Conservation (phyloP, 2,797 vertebrate species). For the Tragopan temminckii region DNA sequence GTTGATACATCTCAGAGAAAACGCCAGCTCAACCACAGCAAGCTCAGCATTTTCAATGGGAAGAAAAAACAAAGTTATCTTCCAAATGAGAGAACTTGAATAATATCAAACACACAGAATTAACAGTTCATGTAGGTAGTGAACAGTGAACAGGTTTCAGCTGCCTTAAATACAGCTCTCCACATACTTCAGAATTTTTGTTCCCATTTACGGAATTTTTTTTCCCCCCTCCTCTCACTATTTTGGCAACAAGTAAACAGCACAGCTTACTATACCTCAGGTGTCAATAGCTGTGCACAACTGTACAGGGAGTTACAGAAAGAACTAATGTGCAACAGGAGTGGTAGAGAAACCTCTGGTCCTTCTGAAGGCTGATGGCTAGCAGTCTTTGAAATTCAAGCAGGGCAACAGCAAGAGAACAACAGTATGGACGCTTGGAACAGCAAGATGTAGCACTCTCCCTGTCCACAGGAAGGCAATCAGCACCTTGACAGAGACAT, state of each 20-base stretch:
- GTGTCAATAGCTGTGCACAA: neutral
- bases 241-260: neutral
- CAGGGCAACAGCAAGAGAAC: neutral
- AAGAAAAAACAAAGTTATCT: neutral
- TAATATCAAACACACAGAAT: neutral
- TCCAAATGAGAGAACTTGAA: neutral
- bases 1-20: neutral
- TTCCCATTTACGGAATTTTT: neutral
- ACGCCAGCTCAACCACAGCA: neutral
- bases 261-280: neutral
- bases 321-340: neutral
- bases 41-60: neutral
- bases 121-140: neutral
- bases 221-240: neutral
- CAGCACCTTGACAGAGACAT: fast-evolving
- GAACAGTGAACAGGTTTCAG: neutral
- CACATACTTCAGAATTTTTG: neutral
- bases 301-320: neutral
- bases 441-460: neutral
- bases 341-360: neutral
- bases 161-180: neutral
- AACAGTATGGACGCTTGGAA: neutral
- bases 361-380: neutral
- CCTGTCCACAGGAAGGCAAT: neutral
- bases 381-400: neutral